phyloP scores from a whole-genome alignment of 2,888 invertebrate species.

The Conus canariensis region DNA sequence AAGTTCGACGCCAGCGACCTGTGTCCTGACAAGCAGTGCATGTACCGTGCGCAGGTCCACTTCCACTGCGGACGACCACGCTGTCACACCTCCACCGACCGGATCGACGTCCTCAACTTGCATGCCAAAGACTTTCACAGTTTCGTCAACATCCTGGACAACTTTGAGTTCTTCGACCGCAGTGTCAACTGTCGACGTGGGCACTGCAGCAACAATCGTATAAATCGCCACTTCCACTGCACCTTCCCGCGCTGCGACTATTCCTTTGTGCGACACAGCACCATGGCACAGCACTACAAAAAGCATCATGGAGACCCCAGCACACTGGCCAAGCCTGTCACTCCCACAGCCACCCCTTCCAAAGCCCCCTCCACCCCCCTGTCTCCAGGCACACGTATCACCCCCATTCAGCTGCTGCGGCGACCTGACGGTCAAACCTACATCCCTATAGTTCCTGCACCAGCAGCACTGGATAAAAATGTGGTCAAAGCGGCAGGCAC shows the following conservation, averaged over 20 bases:
- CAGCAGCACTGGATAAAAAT: slow-evolving; percentile 42
- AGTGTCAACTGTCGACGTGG: slow-evolving; percentile 86
- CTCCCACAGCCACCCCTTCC: slow-evolving; percentile 37
- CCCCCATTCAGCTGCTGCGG: slow-evolving; percentile 36
- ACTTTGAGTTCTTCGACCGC: slow-evolving; percentile 90
- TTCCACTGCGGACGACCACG: slow-evolving; percentile 91
- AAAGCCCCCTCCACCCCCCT: slow-evolving; percentile 46
- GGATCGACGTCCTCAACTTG: slow-evolving; percentile 87
- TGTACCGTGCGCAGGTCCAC: slow-evolving; percentile 86
- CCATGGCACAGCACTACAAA: slow-evolving; percentile 87
- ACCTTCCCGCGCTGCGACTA: slow-evolving; percentile 86
- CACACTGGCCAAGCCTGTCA: slow-evolving; percentile 16
- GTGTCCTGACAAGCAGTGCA: slow-evolving; percentile 88
- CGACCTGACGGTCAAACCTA: slow-evolving; percentile 44
- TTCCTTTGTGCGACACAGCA: slow-evolving; percentile 87
- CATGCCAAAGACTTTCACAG: slow-evolving; percentile 93
- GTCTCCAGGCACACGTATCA: slow-evolving; percentile 40
- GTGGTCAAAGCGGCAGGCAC: slow-evolving; percentile 96
- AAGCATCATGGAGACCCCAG: slow-evolving; percentile 80
- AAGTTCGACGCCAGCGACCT: slow-evolving; percentile 74
- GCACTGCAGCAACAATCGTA: slow-evolving; percentile 85
- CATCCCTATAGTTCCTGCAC: slow-evolving; percentile 50
- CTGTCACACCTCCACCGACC: slow-evolving; percentile 91
- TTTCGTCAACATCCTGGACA: slow-evolving; percentile 89
- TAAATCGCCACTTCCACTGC: slow-evolving; percentile 89